A percentile compares a stretch with the other conserved stretches of the same genome.
Conservation (phyloP, 2,113 vertebrate genomes). For the Chamaetylas fuelleborni region DNA sequence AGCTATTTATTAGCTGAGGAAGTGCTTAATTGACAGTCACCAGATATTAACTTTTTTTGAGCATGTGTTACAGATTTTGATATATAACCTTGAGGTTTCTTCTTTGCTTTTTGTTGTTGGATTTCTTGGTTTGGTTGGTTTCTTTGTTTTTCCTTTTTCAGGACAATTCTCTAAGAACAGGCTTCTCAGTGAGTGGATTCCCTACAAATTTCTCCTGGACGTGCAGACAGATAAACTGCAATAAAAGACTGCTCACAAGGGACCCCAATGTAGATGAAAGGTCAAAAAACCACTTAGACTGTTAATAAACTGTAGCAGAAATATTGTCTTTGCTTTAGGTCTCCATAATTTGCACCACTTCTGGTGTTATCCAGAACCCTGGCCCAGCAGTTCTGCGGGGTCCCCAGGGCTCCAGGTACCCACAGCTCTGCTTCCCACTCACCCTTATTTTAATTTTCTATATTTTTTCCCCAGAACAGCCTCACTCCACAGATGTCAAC, state of each 20-base stretch:
- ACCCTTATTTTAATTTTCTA: neutral
- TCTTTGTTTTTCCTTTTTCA: neutral
- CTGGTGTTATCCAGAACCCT: neutral
- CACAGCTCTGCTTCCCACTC: neutral
- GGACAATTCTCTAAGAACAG: neutral
- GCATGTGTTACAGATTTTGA: neutral
- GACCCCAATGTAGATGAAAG: neutral
- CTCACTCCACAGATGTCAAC: neutral
- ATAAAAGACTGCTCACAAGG: neutral
- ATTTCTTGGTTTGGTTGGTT: neutral
- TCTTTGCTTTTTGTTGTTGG: neutral
- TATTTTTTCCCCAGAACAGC: neutral
- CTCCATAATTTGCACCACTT: neutral
- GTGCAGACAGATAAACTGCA: neutral
- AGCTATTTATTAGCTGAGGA: slow-evolving; percentile 59
- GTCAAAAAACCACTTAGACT: neutral
- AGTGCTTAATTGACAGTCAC: slow-evolving; percentile 51
- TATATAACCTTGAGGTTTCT: neutral
- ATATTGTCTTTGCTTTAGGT: neutral
- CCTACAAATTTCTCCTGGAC: neutral
- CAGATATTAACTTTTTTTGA: slow-evolving; percentile 32
- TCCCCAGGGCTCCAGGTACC: neutral
- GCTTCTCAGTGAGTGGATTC: neutral
- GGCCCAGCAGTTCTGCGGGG: neutral
- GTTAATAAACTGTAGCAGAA: neutral